Base-by-base conservation (phyloP, 2,113 vertebrate genomes). In the Toxostoma redivivum region DNA sequence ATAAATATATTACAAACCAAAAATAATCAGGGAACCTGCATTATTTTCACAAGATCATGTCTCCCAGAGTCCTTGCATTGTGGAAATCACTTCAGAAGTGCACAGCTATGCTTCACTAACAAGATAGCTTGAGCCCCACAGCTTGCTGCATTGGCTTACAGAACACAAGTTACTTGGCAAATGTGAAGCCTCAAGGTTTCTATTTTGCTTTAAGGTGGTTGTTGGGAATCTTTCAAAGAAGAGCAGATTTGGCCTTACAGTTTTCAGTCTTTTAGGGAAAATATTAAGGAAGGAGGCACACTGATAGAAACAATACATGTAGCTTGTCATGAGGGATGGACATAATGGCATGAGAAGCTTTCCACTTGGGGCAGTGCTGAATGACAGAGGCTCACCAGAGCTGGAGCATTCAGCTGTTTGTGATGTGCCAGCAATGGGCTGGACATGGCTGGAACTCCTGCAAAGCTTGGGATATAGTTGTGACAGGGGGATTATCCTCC, bases 251-350 rank as follows among this genome's bases (percentile, higher is more conserved):
- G 45, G 64, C 47, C 38, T 76, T 73, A 54, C 9, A 50, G 12
- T 56, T 33, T 2, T 66, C 37, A 42, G 42, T 90, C 54, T 51
- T 81, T 31, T 47, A 54, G 42, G n/a, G 24, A 38, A 69, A 64
- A 64, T 45, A 23, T 1, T 64, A 37, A 53, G n/a, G 65, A 65
- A 76, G 17, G 64, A 90, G 33, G 28, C 38, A 23, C 17, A 38
- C 6, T 0, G 1, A 11, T 40, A 35, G 31, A 64, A 90, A 19
- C 10, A n/a, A 2, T 14, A 16, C 2, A 9, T 23, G 31, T 19
- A 42, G 24, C 82, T 82, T 81, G 24, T 81, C 8, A 4, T 12
- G 42, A 57, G 54, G 47, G 27, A 28, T 3, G 15, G 57, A 20
- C 1, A 2, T 23, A 44, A 45, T 27, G 25, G 24, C 25, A 40